Conservation (phyloP, 1,140 invertebrate species). For the Dermatophagoides farinae region DNA sequence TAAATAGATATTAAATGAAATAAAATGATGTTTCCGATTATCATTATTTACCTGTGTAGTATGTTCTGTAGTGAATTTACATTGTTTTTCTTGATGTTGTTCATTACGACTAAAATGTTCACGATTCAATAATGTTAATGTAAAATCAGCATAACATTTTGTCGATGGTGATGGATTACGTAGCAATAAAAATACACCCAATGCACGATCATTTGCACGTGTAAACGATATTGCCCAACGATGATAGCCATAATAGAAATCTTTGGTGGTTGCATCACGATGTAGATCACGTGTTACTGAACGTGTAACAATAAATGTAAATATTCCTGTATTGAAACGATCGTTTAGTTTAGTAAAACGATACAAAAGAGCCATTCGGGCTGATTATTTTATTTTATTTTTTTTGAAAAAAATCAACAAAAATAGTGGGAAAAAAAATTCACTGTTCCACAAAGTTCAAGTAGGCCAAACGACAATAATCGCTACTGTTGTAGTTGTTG, state of each 20-base stretch:
- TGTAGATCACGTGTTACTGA: conserved; percentile 54
- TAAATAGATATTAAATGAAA: too few species aligned
- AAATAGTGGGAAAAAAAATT: too few species aligned
- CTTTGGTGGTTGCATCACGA: conserved; percentile 57
- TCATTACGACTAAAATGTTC: conserved; percentile 69
- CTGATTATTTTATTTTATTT: too few species aligned
- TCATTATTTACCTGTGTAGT: conserved; percentile 10
- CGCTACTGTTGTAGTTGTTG: too few species aligned
- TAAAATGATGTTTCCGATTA: too few species aligned
- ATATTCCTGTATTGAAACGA: conserved; percentile 45
- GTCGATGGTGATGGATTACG: conserved; percentile 26
- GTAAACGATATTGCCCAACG: conserved; percentile 68
- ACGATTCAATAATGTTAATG: conserved; percentile 58
- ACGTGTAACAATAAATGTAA: conserved; percentile 55
- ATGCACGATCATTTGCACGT: conserved; percentile 44
- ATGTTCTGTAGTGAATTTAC: conserved; percentile 19
- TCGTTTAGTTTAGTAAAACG: conserved; percentile 62
- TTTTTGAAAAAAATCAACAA: too few species aligned
- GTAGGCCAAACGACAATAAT: too few species aligned
- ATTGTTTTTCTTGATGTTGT: conserved; percentile 52
- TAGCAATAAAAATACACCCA: conserved; percentile 62
- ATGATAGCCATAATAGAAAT: conserved; percentile 63
- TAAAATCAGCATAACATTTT: conserved; percentile 55
- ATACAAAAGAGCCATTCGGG: conserved; percentile 53
- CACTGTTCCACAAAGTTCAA: too few species aligned